Conservation (phyloP, 2,888 invertebrate genomes). For the Watsonalla binaria region DNA sequence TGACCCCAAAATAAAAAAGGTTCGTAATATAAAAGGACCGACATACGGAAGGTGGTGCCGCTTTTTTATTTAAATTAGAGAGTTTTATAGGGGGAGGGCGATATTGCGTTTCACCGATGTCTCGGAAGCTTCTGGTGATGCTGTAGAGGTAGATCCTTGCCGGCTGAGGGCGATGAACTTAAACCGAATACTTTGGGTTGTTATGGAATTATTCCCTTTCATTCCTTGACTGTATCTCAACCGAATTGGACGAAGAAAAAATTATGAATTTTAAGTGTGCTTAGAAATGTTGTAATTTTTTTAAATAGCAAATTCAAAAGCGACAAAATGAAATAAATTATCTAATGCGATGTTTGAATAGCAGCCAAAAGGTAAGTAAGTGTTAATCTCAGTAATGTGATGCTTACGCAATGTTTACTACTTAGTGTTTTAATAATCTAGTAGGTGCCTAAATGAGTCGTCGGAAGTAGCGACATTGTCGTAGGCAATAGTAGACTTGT, state of each 20-base stretch:
- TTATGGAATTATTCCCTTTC: constrained; percentile 42
- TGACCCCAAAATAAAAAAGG: constrained; percentile 79
- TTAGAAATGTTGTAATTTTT: constrained; percentile 33
- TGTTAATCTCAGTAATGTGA: constrained; percentile 45
- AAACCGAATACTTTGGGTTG: constrained; percentile 45
- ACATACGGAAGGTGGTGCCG: constrained; percentile 79
- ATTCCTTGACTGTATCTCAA: constrained; percentile 38
- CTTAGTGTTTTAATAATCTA: constrained; percentile 30
- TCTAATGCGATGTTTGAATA: constrained; percentile 58
- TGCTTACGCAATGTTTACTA: constrained; percentile 27
- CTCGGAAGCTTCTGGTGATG: constrained; percentile 62
- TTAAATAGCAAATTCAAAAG: constrained; percentile 36
- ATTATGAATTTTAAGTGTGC: constrained; percentile 31
- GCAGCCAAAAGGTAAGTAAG: constrained; percentile 47
- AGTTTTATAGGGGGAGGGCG: constrained; percentile 77
- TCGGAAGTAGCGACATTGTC: constrained; percentile 41
- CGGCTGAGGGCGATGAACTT: constrained; percentile 50
- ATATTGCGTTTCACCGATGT: constrained; percentile 76
- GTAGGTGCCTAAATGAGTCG: constrained; percentile 35
- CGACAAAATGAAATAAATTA: constrained; percentile 40
- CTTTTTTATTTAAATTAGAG: constrained; percentile 80
- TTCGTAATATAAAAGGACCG: constrained; percentile 77
- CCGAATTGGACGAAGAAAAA: constrained; percentile 29
- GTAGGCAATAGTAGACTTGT: constrained; percentile 15
- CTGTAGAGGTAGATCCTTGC: constrained; percentile 55